Conservation (phyloP, 2,888 invertebrate species). For the Acronicta psi region DNA sequence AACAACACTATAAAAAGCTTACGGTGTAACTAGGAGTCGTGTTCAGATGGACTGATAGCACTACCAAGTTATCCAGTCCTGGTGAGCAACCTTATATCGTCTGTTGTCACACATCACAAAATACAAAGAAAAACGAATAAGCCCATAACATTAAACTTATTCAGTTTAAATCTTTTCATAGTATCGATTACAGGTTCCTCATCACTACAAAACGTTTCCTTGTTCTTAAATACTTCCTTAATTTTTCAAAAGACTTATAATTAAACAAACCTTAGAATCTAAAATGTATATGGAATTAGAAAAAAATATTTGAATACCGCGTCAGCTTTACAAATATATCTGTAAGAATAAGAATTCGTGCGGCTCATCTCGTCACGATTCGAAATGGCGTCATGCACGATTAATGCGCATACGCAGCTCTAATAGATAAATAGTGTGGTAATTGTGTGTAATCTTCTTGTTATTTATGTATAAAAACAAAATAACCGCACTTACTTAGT, state of each 20-base stretch:
- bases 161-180: slow-evolving; percentile 6
- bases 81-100: background rate
- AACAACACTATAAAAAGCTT: too few species aligned
- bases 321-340: slow-evolving; percentile 23
- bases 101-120: background rate
- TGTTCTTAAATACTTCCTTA: slow-evolving; percentile 44
- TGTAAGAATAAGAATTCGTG: slow-evolving; percentile 39
- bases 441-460: background rate
- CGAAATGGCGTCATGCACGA: slow-evolving; percentile 39
- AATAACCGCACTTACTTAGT: too few species aligned
- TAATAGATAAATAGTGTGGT: slow-evolving; percentile 32
- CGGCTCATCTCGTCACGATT: slow-evolving; percentile 46
- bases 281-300: slow-evolving; percentile 22
- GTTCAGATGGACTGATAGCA: too few species aligned
- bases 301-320: slow-evolving; percentile 41
- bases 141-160: background rate
- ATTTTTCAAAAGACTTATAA: slow-evolving; percentile 36
- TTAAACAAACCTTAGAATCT: slow-evolving; percentile 20
- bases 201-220: slow-evolving; percentile 36
- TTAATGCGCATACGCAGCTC: slow-evolving; percentile 36
- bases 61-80: background rate
- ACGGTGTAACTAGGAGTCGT: too few species aligned
- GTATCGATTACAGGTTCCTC: slow-evolving; percentile 12
- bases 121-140: background rate
- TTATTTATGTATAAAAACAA: too few species aligned